phyloP scores from a whole-genome alignment of 2,797 vertebrate species.

The Miichthys miiuy region DNA sequence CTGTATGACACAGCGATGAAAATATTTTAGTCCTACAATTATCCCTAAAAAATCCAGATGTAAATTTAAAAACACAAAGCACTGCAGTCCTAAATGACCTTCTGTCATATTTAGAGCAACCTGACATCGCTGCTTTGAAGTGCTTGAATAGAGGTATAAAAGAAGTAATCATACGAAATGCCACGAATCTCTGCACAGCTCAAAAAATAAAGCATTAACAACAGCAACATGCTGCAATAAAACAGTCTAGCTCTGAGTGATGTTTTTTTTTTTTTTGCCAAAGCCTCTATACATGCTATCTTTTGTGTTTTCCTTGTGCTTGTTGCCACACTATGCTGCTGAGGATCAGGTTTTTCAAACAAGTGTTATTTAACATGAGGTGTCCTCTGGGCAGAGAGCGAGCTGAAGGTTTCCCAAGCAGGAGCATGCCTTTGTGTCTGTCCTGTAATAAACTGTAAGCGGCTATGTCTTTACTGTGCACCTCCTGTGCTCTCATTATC shows the following conservation, averaged over 20 bases:
- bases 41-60: constrained; percentile 36
- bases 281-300: constrained; percentile 35
- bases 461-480: constrained; percentile 74
- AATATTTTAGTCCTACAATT: constrained; percentile 47
- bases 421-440: constrained; percentile 66
- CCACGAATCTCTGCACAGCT: constrained; percentile 49
- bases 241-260: constrained; percentile 31
- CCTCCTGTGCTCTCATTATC: constrained; percentile 85
- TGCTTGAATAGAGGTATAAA: constrained; percentile 46
- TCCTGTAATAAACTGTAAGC: constrained; percentile 80
- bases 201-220: constrained; percentile 29
- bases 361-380: constrained; percentile 65
- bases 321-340: constrained; percentile 26
- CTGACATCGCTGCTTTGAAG: constrained; percentile 51
- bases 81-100: constrained; percentile 50
- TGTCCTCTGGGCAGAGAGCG: constrained; percentile 54
- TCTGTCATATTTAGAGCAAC: constrained; percentile 58
- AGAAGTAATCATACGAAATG: constrained; percentile 42
- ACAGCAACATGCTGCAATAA: constrained; percentile 20
- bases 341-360: constrained; percentile 51
- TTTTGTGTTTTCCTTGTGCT: constrained; percentile 46
- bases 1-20: constrained; percentile 35
- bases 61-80: constrained; percentile 49
- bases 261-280: constrained; percentile 30
- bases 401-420: constrained; percentile 62